Base-by-base conservation (phyloP, 2,888 invertebrate species). In the Drosophila mimica region DNA sequence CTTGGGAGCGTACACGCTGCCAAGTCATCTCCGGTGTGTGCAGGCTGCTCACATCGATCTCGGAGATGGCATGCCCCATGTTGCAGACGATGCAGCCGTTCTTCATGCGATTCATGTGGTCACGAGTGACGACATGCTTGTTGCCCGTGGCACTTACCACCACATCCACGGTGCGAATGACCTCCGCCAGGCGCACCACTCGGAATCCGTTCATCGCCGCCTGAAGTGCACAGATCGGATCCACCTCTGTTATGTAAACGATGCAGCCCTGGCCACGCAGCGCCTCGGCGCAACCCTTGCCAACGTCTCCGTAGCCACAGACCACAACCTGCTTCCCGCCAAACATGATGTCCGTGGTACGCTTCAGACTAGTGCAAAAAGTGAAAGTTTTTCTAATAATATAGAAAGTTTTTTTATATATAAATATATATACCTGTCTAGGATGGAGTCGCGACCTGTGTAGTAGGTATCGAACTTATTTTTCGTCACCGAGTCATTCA, bases 381-480 rank as follows among this genome's bases (percentile, higher is more conserved):
- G 8, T 8, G 0, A 25, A 25, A 25, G 25, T 25, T 25, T 25
- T 25, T 25, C 25, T 2, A 0, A 46, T 2, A 0, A 15, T 1
- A 15, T 15, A 51, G 6, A 15, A 4, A 20, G 2, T 6, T 3
- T 36, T 25, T 25, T 25, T 25, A n/a, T 25, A 25, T 33, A 2
- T 33, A 33, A 4, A 4, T 11, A 7, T 33, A 34, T 1, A 20
- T 92, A 95, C 96, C 96, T 96, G 93, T 97, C 97, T 88, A 97
- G 95, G 82, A 97, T 97, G 70, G 97, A 96, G 93, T 97, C 97
- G 91, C 98, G 96, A 93, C 98, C 98, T 79, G 98, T 97, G 93
- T 99, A 99, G 48, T 98, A 94, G 92, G 98, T 99, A 93, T 99
- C 99, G 91, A 98, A 99, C 94, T 98, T 99, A 56, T 98, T 98